Conservation (phyloP, 2,113 vertebrate genomes). For the Pelmatolapia mariae region DNA sequence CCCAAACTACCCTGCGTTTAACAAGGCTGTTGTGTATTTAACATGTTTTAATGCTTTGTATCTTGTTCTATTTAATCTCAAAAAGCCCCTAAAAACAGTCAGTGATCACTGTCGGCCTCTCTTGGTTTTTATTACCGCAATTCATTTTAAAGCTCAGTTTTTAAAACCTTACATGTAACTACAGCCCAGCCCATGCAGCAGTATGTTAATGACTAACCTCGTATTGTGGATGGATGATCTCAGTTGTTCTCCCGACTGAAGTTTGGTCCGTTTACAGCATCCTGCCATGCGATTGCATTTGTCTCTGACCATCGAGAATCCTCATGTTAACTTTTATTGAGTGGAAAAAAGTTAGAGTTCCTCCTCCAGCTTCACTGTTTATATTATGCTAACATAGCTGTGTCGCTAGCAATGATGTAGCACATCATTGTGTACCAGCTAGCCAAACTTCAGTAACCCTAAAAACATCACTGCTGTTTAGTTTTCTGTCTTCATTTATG, state of each 20-base stretch:
- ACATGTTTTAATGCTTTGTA: background rate
- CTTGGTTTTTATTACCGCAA: background rate
- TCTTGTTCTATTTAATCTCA: background rate
- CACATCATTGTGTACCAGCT: background rate
- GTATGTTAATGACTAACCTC: background rate
- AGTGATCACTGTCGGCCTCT: background rate
- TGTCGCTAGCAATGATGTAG: rapidly evolving
- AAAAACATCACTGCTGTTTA: background rate
- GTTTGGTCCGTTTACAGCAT: background rate
- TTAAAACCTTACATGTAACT: background rate
- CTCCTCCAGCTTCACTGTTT: background rate
- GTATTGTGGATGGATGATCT: background rate
- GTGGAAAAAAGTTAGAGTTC: background rate
- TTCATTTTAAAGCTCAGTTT: background rate
- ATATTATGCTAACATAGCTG: background rate
- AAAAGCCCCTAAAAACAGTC: background rate
- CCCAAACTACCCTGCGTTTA: background rate
- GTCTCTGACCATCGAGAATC: background rate
- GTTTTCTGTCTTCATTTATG: background rate
- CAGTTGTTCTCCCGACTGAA: rapidly evolving
- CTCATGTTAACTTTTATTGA: background rate
- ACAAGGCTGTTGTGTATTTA: background rate
- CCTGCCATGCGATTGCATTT: background rate
- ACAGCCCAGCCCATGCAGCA: background rate
- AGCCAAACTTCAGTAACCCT: background rate